Conservation (phyloP, 2,113 vertebrate genomes). For the Oceanodroma tethys region DNA sequence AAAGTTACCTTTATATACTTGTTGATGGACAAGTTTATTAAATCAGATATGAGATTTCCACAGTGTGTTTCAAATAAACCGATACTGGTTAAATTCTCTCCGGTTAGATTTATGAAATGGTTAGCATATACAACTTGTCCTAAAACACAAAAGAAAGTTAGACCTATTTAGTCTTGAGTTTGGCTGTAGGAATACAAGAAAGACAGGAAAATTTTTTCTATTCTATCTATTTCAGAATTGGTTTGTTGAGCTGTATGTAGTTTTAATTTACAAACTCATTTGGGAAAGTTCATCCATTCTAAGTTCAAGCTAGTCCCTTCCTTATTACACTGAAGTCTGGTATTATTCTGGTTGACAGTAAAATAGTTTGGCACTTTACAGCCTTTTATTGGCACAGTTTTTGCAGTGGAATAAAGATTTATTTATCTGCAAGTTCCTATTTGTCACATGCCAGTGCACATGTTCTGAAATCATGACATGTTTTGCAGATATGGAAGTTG, state of each 20-base stretch:
- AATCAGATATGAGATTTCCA: slow-evolving; percentile 84
- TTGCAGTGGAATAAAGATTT: slow-evolving; percentile 37
- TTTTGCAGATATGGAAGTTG: slow-evolving; percentile 47
- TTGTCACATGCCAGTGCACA: slow-evolving; percentile 25
- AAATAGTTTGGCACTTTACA: background rate
- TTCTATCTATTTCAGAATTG: background rate
- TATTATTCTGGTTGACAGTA: slow-evolving; percentile 28
- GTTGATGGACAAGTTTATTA: slow-evolving; percentile 84
- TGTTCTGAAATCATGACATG: slow-evolving; percentile 45
- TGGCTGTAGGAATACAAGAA: background rate
- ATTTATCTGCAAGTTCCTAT: slow-evolving; percentile 43
- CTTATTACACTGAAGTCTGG: background rate
- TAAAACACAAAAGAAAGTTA: slow-evolving; percentile 60
- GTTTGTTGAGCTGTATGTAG: background rate
- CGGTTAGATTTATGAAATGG: slow-evolving; percentile 86
- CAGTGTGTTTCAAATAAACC: slow-evolving; percentile 93
- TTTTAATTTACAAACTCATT: background rate
- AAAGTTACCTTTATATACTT: slow-evolving; percentile 89
- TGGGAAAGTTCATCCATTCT: background rate
- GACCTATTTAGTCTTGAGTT: background rate
- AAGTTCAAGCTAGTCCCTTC: background rate
- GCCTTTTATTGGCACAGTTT: background rate
- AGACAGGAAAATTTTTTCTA: background rate
- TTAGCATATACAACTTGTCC: slow-evolving; percentile 91
- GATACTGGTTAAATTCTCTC: slow-evolving; percentile 87